Conservation (phyloP, 2,888 invertebrate genomes). For the Acrocyrtus sp. region DNA sequence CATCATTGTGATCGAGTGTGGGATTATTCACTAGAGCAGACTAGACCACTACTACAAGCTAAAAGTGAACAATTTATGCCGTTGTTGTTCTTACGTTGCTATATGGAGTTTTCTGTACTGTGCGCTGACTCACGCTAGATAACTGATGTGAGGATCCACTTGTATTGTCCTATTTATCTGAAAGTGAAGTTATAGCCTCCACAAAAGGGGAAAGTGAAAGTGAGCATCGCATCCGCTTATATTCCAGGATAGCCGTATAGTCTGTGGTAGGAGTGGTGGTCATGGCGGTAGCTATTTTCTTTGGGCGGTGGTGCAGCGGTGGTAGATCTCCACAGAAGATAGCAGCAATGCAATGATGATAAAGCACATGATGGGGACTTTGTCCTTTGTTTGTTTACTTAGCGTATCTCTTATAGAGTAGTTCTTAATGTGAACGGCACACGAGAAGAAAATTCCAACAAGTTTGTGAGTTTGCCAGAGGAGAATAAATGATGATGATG, state of each 20-base stretch:
- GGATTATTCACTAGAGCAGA: not conserved
- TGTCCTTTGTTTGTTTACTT: not conserved
- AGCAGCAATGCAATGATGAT: not conserved
- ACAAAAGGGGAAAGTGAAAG: not conserved
- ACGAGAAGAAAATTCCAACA: not conserved
- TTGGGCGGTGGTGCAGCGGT: not conserved
- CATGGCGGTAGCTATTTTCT: not conserved
- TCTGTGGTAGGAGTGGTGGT: too few species aligned
- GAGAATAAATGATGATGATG: not conserved
- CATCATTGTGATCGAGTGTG: slow-evolving; percentile 2
- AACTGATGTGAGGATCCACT: not conserved
- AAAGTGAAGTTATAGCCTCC: not conserved
- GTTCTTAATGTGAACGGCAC: not conserved
- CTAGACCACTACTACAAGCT: not conserved
- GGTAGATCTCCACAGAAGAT: not conserved
- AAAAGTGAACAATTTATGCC: not conserved
- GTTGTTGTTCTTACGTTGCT: not conserved
- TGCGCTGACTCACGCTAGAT: too few species aligned
- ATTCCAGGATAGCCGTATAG: not conserved
- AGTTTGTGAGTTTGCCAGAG: not conserved
- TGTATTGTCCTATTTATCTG: not conserved
- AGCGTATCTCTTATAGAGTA: not conserved
- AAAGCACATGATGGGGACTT: not conserved
- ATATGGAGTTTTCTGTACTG: too few species aligned
- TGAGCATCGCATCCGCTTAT: not conserved